Evolutionary conservation across 2,797 vertebrate genomes (phyloP).

Genomic region (Ctenochaetus hawaiiensis): DNA sequence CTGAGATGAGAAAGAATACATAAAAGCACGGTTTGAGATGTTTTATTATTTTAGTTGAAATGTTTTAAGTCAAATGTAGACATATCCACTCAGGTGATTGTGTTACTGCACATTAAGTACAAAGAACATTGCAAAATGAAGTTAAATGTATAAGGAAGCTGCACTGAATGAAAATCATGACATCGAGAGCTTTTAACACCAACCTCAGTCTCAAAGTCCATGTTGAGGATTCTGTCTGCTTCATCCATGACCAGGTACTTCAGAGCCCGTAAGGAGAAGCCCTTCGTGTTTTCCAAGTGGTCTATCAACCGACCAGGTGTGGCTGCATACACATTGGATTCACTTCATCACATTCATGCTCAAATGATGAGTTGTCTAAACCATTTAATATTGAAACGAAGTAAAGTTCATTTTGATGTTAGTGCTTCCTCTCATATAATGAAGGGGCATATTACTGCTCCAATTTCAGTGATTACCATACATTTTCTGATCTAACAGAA

Average conservation of each 20-base stretch:
- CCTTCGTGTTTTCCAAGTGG: slow-evolving; percentile 98
- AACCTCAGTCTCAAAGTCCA: slow-evolving; percentile 99
- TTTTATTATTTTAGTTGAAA: not conserved
- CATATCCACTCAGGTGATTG: not conserved
- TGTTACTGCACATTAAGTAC: not conserved
- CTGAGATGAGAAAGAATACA: slow-evolving; percentile 75
- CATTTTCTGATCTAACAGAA: no score
- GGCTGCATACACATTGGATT: slow-evolving; percentile 80
- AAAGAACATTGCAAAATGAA: not conserved
- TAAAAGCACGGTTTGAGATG: not conserved
- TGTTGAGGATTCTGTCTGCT: slow-evolving; percentile 97
- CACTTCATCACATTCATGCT: not conserved
- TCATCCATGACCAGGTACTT: slow-evolving; percentile 98
- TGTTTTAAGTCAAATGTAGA: not conserved
- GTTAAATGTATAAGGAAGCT: not conserved
- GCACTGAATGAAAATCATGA: not conserved
- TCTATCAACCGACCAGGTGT: slow-evolving; percentile 96
- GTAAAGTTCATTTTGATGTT: no score
- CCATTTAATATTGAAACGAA: no score
- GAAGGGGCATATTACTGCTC: no score
- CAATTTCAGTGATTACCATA: no score
- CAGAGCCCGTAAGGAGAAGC: slow-evolving; percentile 93
- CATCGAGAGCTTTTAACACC: not conserved
- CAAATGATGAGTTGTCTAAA: no score
- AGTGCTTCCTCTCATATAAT: no score